These are phyloP conservation scores for Leptogaster cylindrica DNA, from an alignment of 2,888 invertebrate genomes.

Conservation along the genomic window DNA sequence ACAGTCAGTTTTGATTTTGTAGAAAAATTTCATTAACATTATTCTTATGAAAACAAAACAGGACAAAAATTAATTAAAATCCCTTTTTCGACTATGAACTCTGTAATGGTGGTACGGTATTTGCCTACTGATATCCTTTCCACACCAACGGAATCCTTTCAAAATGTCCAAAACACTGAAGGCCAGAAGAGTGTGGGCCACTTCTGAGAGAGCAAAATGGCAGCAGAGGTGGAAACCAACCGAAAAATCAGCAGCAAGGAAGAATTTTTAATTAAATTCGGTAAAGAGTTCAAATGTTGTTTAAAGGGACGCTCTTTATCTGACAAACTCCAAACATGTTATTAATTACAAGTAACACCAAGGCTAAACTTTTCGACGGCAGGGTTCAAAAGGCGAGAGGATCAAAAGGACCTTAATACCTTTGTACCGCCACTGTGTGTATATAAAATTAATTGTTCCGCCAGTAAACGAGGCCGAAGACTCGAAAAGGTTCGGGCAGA, in stretches of 20 bases:
- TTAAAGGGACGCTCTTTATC: conserved; percentile 46
- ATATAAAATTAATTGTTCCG: conserved; percentile 42
- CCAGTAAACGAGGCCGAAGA: background rate
- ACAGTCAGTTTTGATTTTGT: no score
- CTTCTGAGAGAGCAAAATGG: conserved; percentile 6
- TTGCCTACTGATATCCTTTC: conserved; percentile 39
- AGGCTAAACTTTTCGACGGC: conserved; percentile 27
- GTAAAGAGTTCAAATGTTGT: conserved; percentile 47
- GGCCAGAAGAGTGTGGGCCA: conserved; percentile 24
- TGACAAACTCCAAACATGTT: conserved; percentile 47
- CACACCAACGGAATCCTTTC: conserved; percentile 30
- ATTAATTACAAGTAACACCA: conserved; percentile 45
- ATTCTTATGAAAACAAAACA: conserved; percentile 33
- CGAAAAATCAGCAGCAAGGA: conserved; percentile 44
- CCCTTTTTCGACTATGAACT: conserved; percentile 24
- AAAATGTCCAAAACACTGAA: conserved; percentile 46
- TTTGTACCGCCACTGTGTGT: conserved; percentile 22
- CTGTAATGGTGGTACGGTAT: conserved; percentile 29
- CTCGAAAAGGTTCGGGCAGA: conserved; percentile 6
- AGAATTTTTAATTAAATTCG: conserved; percentile 48
- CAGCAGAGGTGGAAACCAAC: conserved; percentile 21
- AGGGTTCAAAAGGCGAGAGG: conserved; percentile 37
- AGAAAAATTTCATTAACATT: conserved; percentile 45
- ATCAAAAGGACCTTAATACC: conserved; percentile 36
- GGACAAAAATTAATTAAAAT: conserved; percentile 37